Evolutionary conservation across 2,888 invertebrate species (phyloP).

Genomic region (Maniola hyperantus): DNA sequence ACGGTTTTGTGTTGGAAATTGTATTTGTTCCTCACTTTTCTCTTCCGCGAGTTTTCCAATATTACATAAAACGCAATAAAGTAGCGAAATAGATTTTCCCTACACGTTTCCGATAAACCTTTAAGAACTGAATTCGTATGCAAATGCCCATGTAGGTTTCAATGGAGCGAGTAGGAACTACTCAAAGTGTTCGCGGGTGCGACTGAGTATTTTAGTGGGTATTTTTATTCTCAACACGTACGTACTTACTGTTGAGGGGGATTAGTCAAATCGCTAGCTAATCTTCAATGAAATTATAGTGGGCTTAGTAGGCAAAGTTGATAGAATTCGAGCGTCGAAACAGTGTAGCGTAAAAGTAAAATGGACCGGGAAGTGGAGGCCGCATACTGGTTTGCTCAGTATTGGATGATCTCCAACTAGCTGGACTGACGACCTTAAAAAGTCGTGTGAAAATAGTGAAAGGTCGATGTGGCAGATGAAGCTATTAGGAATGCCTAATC

Average conservation of each 20-base stretch:
- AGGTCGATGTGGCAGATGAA: no score
- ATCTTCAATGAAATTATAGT: conserved; percentile 9
- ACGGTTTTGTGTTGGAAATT: no score
- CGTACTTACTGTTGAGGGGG: conserved; percentile 37
- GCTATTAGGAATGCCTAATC: no score
- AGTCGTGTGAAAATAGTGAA: no score
- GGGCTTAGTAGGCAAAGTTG: no score
- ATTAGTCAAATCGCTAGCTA: conserved; percentile 42
- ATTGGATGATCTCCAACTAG: no score
- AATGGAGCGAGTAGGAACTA: conserved; percentile 28
- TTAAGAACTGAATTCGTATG: conserved; percentile 21
- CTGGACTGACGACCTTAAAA: no score
- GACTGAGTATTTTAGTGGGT: conserved; percentile 34
- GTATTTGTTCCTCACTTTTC: neutral
- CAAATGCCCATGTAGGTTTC: conserved; percentile 24
- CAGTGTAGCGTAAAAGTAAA: no score
- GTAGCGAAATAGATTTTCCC: conserved; percentile 22
- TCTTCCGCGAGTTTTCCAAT: neutral
- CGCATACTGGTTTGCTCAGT: no score
- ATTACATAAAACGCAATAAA: conserved; percentile 8
- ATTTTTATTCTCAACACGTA: conserved; percentile 41
- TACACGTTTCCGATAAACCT: conserved; percentile 22
- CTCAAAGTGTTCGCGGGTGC: conserved; percentile 27
- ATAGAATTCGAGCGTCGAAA: no score
- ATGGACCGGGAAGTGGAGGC: no score